Evolutionary conservation across 37 sponge, comb jelly and placozoan species (phyloP).

Genomic region (Chondrilla cf. caribensis): DNA sequence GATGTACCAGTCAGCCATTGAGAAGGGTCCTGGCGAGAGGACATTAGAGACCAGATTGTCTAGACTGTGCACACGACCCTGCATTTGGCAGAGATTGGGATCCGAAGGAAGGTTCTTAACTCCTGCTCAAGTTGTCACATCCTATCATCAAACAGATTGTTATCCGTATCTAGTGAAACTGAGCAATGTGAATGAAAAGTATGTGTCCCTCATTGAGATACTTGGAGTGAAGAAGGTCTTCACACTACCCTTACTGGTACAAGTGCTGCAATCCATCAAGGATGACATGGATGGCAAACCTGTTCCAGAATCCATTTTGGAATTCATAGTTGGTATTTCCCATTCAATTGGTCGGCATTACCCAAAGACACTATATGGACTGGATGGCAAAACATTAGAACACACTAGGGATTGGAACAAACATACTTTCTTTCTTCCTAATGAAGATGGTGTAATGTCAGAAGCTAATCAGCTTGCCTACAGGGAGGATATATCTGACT

Average conservation of each 20-base stretch:
- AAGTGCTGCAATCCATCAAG: neutral
- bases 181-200: slow-evolving; percentile 12
- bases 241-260: neutral
- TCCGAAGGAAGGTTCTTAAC: neutral
- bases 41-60: neutral
- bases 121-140: slow-evolving; percentile 9
- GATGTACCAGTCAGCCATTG: neutral
- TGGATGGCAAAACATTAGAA: too few species aligned
- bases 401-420: neutral
- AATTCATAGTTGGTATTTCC: neutral
- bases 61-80: neutral
- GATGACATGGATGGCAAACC: neutral
- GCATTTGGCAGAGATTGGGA: slow-evolving; percentile 45
- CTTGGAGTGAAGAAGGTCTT: slow-evolving; percentile 23
- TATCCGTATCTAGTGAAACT: slow-evolving; percentile 41
- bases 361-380: too few species aligned
- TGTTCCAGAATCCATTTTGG: neutral
- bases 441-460: slow-evolving; percentile 49
- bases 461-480: slow-evolving; percentile 29
- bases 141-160: neutral
- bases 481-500: neutral
- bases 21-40: neutral
- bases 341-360: neutral
- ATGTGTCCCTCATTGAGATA: slow-evolving; percentile 18
- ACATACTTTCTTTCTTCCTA: slow-evolving; percentile 24